Evolutionary conservation across 1,140 invertebrate genomes (phyloP), one percentile per base, ranked within the genome.

Genomic region (Atta cephalotes): DNA sequence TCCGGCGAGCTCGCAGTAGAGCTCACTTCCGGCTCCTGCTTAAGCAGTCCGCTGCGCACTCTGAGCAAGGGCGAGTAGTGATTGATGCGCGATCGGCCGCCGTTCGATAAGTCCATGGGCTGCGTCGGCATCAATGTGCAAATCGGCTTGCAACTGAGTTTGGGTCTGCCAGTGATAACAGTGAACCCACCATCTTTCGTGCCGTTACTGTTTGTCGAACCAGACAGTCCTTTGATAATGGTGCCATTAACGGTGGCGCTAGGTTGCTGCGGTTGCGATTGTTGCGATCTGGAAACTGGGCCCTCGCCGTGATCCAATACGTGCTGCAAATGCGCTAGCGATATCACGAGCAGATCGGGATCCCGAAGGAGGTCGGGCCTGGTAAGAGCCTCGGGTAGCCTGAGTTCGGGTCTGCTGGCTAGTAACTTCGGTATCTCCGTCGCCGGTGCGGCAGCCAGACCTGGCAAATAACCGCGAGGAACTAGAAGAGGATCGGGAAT

Each of bases 401-500:
- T 95, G 28, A 97, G 93, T 94, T 97, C 97, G 0, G 97, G 97
- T 66, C 97, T 95, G 53, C 96, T 96, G 65, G 96, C 95, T 7
- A 98, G 92, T 53, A 98, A 94, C 78, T 97, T 96, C 0, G 97
- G 97, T 78, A 98, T 98, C 95, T 98, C 97, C 60, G 95, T 96
- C 0, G 96, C 97, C 1, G 98, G 98, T 1, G 96, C 96, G 0
- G 96, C 96, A n/a, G 98, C 94, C 18, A 98, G 96, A 10, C 96
- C 95, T 21, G 97, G 96, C 49, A 98, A 93, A 89, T 96, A 96
- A 91, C 97, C 96, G 92, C 97, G 97, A 31, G 98, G 98, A 63
- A 98, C 97, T 72, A 98, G 92, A 77, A 98, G 95, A 14, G 97
- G 97, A 96, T 98, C 97, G 14, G 97, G 97, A 91, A 98, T 96